Evolutionary conservation across 2,888 invertebrate genomes (phyloP).

Genomic region (Tolmerus cingulatus): DNA sequence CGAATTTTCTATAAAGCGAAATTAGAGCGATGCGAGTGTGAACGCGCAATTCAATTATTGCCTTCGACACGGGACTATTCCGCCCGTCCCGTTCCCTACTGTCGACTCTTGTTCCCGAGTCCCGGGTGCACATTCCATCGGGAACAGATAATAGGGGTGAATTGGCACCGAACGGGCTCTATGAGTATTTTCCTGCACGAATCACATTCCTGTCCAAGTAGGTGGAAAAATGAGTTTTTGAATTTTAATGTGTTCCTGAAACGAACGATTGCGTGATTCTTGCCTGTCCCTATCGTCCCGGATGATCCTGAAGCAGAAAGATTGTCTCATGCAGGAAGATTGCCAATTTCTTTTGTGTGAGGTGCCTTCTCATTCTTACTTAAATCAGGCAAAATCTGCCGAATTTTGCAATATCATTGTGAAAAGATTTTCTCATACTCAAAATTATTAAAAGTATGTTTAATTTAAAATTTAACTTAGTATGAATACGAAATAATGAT

Average conservation of each 20-base stretch:
- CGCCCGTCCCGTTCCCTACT: background rate
- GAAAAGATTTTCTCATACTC: background rate
- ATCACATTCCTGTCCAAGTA: background rate
- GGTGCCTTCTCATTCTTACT: background rate
- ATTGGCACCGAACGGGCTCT: background rate
- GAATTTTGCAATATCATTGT: background rate
- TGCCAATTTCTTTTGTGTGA: background rate
- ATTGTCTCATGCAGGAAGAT: background rate
- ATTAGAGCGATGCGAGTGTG: background rate
- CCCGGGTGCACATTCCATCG: background rate
- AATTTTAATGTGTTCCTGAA: background rate
- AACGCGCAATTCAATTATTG: conserved; percentile 17
- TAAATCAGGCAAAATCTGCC: background rate
- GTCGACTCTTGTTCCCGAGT: background rate
- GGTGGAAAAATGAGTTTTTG: background rate
- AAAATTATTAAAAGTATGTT: background rate
- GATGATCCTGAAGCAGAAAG: background rate
- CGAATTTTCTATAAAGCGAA: conserved; percentile 9
- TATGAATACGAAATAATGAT: background rate
- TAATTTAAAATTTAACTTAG: background rate
- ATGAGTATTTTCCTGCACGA: background rate
- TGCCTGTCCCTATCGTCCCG: background rate
- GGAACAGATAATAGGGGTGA: background rate
- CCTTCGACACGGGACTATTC: background rate
- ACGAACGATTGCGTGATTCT: background rate